Conservation (phyloP, 1,140 invertebrate species). For the Brachionus manjavacas region DNA sequence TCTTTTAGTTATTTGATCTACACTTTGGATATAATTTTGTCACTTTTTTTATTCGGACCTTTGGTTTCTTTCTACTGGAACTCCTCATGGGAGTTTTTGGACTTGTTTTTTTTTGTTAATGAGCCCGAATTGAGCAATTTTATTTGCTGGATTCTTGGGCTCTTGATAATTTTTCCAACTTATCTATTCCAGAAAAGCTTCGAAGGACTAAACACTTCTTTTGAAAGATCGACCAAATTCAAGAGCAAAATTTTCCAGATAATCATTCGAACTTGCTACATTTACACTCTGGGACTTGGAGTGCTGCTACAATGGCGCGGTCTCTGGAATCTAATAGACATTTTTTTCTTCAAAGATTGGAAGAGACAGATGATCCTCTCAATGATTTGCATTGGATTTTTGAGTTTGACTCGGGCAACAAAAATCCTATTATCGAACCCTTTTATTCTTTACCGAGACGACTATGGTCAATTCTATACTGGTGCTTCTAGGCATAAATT, state of each 20-base stretch:
- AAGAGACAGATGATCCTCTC: neutral
- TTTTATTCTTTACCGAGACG: conserved; percentile 31
- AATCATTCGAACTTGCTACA: neutral
- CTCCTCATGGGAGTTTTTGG: conserved; percentile 24
- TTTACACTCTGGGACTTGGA: neutral
- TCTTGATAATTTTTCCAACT: neutral
- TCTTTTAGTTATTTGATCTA: neutral
- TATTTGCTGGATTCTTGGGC: conserved; percentile 25
- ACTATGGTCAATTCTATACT: conserved; percentile 1
- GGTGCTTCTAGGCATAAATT: neutral
- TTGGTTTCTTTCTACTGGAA: conserved; percentile 29
- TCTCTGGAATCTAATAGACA: conserved; percentile 32
- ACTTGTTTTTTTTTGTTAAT: conserved; percentile 2
- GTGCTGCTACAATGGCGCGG: conserved; percentile 32
- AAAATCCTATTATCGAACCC: conserved; percentile 22
- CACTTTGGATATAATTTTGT: conserved; percentile 15
- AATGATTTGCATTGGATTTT: neutral
- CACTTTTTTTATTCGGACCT: conserved; percentile 24
- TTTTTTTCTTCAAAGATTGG: conserved; percentile 30
- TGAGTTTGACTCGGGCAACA: neutral
- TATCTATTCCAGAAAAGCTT: conserved; percentile 31
- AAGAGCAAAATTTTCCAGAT: neutral
- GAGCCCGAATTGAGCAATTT: neutral
- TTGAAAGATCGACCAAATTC: neutral
- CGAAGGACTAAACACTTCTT: neutral